Evolutionary conservation across 2,113 vertebrate genomes (phyloP).

Genomic region (Damaliscus lunatus): DNA sequence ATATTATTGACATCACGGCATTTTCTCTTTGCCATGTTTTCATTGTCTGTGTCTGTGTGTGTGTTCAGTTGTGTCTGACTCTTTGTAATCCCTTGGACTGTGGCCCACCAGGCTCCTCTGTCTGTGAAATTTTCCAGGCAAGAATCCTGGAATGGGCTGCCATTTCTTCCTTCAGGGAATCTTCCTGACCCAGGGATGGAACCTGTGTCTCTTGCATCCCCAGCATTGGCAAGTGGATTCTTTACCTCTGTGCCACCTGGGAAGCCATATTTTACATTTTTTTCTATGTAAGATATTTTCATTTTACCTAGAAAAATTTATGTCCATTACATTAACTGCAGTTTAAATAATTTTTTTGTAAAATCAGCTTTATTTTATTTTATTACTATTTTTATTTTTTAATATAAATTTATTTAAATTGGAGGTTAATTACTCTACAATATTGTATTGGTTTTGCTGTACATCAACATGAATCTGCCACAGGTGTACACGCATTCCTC

Average conservation of each 20-base stretch:
- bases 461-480: too few relatives aligned
- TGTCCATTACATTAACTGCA: not conserved
- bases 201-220: not conserved
- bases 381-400: too few relatives aligned
- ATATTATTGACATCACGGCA: not conserved
- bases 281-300: not conserved
- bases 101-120: not conserved
- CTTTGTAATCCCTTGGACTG: not conserved
- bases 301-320: not conserved
- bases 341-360: not conserved
- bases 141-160: not conserved
- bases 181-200: not conserved
- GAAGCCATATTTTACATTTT: not conserved
- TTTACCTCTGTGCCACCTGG: not conserved
- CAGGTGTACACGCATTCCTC: fast-evolving
- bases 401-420: too few relatives aligned
- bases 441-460: too few relatives aligned
- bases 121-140: not conserved
- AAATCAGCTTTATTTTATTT: too few relatives aligned
- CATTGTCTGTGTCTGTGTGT: not conserved
- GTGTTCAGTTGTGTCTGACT: not conserved
- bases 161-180: not conserved
- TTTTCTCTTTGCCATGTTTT: not conserved
- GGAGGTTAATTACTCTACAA: too few relatives aligned
- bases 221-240: not conserved